Evolutionary conservation across 2,113 vertebrate genomes (phyloP).

Genomic region (Cyprinodon brontotheroides): DNA sequence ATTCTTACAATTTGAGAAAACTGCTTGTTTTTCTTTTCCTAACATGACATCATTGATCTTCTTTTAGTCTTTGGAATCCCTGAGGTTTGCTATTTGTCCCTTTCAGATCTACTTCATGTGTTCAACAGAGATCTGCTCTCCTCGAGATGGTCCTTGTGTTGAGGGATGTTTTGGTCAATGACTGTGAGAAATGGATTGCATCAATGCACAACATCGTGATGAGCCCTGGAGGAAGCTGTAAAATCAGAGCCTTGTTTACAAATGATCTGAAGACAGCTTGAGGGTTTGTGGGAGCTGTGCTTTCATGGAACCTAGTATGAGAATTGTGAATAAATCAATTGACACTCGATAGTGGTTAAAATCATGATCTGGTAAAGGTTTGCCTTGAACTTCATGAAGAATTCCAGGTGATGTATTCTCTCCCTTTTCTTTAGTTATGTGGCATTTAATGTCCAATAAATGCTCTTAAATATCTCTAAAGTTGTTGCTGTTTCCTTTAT

Average conservation of each 20-base stretch:
- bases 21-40: too few species aligned
- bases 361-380: conserved; percentile 31
- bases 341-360: conserved; percentile 31
- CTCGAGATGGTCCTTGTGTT: conserved; percentile 75
- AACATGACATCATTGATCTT: too few species aligned
- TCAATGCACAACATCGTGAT: conserved; percentile 17
- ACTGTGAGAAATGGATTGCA: conserved; percentile 38
- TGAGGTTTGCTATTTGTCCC: neutral
- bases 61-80: too few species aligned
- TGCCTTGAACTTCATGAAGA: neutral
- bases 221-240: conserved; percentile 10
- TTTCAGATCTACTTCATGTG: conserved; percentile 84
- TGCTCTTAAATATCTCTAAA: conserved; percentile 26
- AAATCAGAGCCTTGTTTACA: neutral
- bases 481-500: conserved; percentile 19
- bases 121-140: conserved; percentile 80
- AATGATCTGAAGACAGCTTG: conserved; percentile 5
- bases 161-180: conserved; percentile 79
- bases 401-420: neutral
- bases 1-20: too few species aligned
- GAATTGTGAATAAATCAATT: too few species aligned
- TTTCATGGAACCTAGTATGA: conserved; percentile 64
- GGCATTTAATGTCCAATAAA: conserved; percentile 61
- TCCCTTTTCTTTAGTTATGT: conserved; percentile 31
- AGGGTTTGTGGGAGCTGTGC: conserved; percentile 26